Conservation (phyloP, 2,888 invertebrate genomes). For the Noctua janthina region DNA sequence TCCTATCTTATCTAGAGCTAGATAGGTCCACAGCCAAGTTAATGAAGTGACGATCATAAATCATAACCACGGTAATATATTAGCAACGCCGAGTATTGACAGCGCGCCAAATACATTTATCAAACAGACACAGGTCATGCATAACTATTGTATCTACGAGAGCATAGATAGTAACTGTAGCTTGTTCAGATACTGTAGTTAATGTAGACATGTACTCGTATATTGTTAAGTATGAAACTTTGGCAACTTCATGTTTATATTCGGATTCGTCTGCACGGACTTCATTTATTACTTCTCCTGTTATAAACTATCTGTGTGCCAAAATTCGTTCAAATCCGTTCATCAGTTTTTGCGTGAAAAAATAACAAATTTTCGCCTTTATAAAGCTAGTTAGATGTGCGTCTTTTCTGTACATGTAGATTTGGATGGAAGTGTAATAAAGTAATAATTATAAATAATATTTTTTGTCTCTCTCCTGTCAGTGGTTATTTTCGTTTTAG, state of each 20-base stretch:
- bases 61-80: constrained; percentile 76
- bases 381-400: no score
- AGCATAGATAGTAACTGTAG: neutral
- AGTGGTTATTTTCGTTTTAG: no score
- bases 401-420: no score
- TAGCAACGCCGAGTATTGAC: constrained; percentile 77
- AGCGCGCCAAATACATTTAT: constrained; percentile 74
- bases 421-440: no score
- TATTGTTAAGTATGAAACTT: neutral
- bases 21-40: constrained; percentile 53
- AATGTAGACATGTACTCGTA: neutral
- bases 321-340: no score
- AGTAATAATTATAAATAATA: no score
- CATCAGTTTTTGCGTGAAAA: no score
- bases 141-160: constrained; percentile 42
- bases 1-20: constrained; percentile 9
- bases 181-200: neutral
- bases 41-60: constrained; percentile 84
- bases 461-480: fast-evolving
- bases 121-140: constrained; percentile 59
- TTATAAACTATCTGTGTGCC: no score
- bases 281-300: no score
- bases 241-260: no score
- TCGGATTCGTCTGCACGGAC: no score
- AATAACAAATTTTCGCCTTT: no score